phyloP scores from a whole-genome alignment of 2,113 vertebrate species.

The Corythoichthys haematopterus region DNA sequence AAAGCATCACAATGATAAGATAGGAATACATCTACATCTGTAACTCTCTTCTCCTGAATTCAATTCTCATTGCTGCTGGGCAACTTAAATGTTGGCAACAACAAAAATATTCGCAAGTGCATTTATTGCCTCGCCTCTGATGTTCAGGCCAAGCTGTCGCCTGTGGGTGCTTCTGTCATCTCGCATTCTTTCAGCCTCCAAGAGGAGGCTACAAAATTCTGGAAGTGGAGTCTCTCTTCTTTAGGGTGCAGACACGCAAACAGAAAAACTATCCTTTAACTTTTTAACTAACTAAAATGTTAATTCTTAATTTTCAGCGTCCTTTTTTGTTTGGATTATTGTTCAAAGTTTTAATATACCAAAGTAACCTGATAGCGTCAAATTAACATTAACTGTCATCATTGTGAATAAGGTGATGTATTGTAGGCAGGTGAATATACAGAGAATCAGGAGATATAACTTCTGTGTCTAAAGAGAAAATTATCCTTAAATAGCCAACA shows the following conservation, averaged over 20 bases:
- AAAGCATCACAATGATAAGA: constrained; percentile 2
- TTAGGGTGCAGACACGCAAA: not conserved
- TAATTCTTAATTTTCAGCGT: not conserved
- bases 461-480: not conserved
- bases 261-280: not conserved
- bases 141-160: constrained; percentile 20
- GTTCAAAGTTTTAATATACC: not conserved
- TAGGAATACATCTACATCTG: constrained; percentile 12
- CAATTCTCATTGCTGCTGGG: constrained; percentile 7
- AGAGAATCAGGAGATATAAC: not conserved
- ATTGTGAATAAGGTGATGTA: not conserved
- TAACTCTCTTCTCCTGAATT: not conserved
- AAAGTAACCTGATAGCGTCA: not conserved
- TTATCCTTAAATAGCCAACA: not conserved
- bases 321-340: not conserved
- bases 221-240: not conserved
- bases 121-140: constrained; percentile 22
- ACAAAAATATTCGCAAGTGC: constrained; percentile 25
- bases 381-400: not conserved
- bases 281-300: not conserved
- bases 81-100: constrained; percentile 22
- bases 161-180: constrained; percentile 10
- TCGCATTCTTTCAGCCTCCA: constrained; percentile 23
- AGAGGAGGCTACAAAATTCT: constrained; percentile 10
- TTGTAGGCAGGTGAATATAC: not conserved